Evolutionary conservation across 2,113 vertebrate species (phyloP).

Genomic region (Semicossyphus pulcher): DNA sequence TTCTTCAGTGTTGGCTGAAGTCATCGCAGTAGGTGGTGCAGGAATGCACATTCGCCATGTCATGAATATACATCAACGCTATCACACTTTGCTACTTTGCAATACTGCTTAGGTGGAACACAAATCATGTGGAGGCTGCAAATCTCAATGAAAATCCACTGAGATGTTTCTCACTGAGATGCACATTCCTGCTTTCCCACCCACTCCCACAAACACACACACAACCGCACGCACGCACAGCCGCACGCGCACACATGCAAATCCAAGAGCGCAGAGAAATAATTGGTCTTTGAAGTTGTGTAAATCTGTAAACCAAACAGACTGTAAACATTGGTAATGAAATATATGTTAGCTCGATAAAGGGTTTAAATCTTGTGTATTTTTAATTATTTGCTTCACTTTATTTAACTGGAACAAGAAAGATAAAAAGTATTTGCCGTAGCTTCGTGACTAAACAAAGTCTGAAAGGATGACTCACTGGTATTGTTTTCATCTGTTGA

Average conservation of each 20-base stretch:
- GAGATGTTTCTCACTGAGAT: constrained; percentile 56
- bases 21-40: neutral
- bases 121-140: constrained; percentile 44
- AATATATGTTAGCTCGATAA: neutral
- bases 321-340: neutral
- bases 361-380: neutral
- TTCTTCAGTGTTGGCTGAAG: neutral
- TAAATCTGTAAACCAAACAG: constrained; percentile 2
- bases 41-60: neutral
- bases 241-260: constrained; percentile 14
- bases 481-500: constrained; percentile 40
- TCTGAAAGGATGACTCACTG: constrained; percentile 22
- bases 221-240: neutral
- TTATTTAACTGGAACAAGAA: neutral
- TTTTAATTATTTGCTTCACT: neutral
- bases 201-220: constrained; percentile 21
- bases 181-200: constrained; percentile 41
- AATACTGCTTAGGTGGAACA: constrained; percentile 9
- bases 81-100: constrained; percentile 14
- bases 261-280: constrained; percentile 5
- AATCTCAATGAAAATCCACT: constrained; percentile 47
- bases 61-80: neutral
- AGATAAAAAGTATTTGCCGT: neutral
- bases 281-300: constrained; percentile 44
- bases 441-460: constrained; percentile 29